These are phyloP conservation scores for Aporophyla nigra DNA, from an alignment of 2,888 invertebrate species.

Conservation along the genomic window DNA sequence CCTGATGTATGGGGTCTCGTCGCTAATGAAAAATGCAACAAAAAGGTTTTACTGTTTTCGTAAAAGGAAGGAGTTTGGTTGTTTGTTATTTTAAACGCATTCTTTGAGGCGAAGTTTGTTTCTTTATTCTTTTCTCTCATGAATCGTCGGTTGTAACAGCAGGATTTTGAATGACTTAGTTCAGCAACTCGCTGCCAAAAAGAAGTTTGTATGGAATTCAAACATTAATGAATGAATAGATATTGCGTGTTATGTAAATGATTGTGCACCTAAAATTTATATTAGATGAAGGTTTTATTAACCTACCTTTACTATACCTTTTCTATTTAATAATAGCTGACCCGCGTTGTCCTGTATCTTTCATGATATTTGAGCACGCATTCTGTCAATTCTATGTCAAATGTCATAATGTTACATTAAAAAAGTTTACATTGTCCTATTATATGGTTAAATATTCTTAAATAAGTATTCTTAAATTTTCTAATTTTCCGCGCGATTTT, in stretches of 20 bases:
- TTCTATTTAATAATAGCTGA: too few relatives aligned
- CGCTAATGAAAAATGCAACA: constrained; percentile 29
- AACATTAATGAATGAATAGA: neutral
- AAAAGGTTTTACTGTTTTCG: constrained; percentile 17
- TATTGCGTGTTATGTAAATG: neutral
- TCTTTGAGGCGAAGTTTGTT: neutral
- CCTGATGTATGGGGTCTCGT: constrained; percentile 22
- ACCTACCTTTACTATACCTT: too few relatives aligned
- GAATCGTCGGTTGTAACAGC: neutral
- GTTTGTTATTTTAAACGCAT: constrained; percentile 6
- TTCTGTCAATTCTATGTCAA: too few relatives aligned
- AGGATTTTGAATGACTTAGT: neutral
- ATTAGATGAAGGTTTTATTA: neutral
- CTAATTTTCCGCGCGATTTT: too few relatives aligned
- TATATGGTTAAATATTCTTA: too few relatives aligned
- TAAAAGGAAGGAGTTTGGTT: neutral
- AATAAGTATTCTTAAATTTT: too few relatives aligned
- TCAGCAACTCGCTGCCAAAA: neutral
- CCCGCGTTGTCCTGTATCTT: too few relatives aligned
- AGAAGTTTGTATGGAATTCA: neutral
- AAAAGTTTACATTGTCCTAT: too few relatives aligned
- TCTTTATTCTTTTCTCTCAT: neutral
- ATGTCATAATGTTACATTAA: too few relatives aligned
- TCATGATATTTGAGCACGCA: too few relatives aligned
- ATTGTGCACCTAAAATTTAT: neutral